phyloP scores from a whole-genome alignment of 2,113 vertebrate species.

The Xenopus borealis region DNA sequence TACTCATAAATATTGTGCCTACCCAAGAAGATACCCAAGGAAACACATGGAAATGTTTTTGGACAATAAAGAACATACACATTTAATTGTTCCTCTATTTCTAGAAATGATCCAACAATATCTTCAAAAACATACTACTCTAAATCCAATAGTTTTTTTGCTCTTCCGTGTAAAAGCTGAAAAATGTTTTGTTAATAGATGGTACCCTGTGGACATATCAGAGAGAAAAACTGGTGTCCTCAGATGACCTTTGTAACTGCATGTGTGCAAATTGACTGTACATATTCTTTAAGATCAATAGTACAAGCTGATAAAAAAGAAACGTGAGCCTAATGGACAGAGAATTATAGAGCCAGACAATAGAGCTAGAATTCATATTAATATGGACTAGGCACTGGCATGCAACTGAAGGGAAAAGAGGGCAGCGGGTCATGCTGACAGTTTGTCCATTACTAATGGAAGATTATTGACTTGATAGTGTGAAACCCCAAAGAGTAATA shows the following conservation, averaged over 20 bases:
- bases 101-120: no score
- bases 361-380: constrained; percentile 76
- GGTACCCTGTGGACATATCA: constrained; percentile 49
- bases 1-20: no score
- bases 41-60: no score
- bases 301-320: constrained; percentile 73
- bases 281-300: constrained; percentile 76
- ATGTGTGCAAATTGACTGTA: constrained; percentile 62
- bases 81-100: no score
- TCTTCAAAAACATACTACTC: no score
- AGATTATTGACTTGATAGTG: constrained; percentile 75
- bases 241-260: constrained; percentile 60
- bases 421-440: constrained; percentile 71
- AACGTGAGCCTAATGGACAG: constrained; percentile 85
- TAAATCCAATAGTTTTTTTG: no score
- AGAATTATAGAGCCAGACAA: constrained; percentile 71
- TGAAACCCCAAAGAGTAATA: constrained; percentile 76
- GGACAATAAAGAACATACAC: no score
- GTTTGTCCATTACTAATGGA: constrained; percentile 81
- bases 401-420: constrained; percentile 64
- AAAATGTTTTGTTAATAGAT: constrained; percentile 27
- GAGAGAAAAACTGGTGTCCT: constrained; percentile 54
- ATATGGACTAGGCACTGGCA: constrained; percentile 72
- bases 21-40: no score
- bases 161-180: no score